Base-by-base conservation (phyloP, 2,888 invertebrate species). In the Leptopterna dolabrata region DNA sequence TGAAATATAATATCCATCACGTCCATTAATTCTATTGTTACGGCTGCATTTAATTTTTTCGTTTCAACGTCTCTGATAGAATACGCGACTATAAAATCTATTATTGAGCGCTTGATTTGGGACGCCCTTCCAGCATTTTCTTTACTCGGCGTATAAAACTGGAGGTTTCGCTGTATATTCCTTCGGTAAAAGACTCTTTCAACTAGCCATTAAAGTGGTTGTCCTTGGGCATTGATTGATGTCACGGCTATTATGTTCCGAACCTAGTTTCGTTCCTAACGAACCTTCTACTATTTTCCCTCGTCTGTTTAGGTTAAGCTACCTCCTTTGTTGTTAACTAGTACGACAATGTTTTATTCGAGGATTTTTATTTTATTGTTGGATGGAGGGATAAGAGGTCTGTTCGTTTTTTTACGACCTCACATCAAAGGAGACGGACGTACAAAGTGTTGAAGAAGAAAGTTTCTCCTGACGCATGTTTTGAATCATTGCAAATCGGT, bases 171-270 rank as follows among this genome's bases (percentile, higher is more conserved):
- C 63, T 63, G 51, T 51, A 24, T 63, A 63, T 63, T 63, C 63
- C 63, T 63, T 55, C 13, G 19, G 63, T 63, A 13, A 63, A n/a
- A 47, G 24, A 63, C 63, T 63, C 63, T 63, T 47, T 47, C 19
- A 63, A 63, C 63, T 73, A 73, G 30, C 73, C 73, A 73, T 73
- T 41, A 73, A 63, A 63, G 24, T 19, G 30, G 73, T n/a, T 73
- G 73, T 73, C 73, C 73, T 73, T 73, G 73, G 73, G 73, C 73
- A 30, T 73, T 41, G 73, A 73, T 73, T 73, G 73, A 73, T 73
- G 73, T 30, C 36, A 73, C 73, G 73, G 73, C 73, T 73, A 41
- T 73, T 73, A 36, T 36, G 36, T 73, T 73, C 36, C 16, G 73
- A 73, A 30, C 16, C 73, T 73, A 73, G 73, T 73, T 27, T 73